Evolutionary conservation across 2,888 invertebrate genomes (phyloP), one percentile per base, ranked within the genome.

Genomic region (Drosophila niveifrons): DNA sequence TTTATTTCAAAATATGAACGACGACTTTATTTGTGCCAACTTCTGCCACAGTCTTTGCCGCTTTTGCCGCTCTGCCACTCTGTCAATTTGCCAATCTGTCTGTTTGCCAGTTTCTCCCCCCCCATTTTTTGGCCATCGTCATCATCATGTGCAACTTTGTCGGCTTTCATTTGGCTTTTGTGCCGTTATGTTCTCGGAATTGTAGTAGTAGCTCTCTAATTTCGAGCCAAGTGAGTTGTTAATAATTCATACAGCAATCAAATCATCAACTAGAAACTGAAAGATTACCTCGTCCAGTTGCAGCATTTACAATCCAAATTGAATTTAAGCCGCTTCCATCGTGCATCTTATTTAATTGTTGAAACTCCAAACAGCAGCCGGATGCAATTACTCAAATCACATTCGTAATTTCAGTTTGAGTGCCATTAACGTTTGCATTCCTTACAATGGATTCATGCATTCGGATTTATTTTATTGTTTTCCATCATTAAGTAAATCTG

Each of bases 1-100:
- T 75, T 87, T 87, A 87, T 84, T 82, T 85, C 56, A 71, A 84
- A 87, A 78, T 82, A 79, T 78, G 66, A 55, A 80, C 59, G 68
- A 76, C 65, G 57, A 57, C 57, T 75, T 72, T 80, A 72, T 86
- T 87, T 78, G 75, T 48, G 50, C 64, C 55, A 72, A 31, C 31
- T 31, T 10, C 31, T 10, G 31, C 31, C 58, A 11, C 1, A 10
- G 3, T 18, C 43, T 44, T 17, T 43, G 43, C 43, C 18, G 4
- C 17, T 18, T 44, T 17, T 43, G 43, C 43, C 18, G 4, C 17
- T 18, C 31, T 44, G 11, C 31, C 31, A 13, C 13, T 29, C 17
- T 43, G 23, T 9, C 18, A 41, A 36, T 34, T 10, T 23, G 34
- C 31, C 31, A 13, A 10, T 29, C 17, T 43, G 23, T 9, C 18